Conservation (phyloP, 1,140 invertebrate genomes). For the Halotydeus destructor region DNA sequence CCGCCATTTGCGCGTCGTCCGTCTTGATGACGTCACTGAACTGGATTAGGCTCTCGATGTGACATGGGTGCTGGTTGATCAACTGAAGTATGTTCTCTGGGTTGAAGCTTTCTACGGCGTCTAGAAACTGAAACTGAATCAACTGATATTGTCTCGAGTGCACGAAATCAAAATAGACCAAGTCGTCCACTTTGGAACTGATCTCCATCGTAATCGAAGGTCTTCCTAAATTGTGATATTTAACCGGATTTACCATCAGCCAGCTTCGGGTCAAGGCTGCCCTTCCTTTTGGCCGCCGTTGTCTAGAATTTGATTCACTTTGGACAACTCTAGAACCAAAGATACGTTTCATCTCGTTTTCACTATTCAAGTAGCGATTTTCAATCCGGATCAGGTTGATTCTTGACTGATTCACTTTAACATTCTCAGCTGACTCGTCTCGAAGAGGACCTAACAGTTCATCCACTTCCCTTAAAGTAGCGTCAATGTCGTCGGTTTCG, state of each 20-base stretch:
- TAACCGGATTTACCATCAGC: background rate
- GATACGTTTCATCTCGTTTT: slow-evolving; percentile 58
- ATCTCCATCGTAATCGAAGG: slow-evolving; percentile 3
- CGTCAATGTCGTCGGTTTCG: slow-evolving; percentile 47
- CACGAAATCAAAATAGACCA: slow-evolving; percentile 51
- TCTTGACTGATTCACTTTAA: slow-evolving; percentile 18
- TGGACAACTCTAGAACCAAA: slow-evolving; percentile 61
- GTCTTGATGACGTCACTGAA: slow-evolving; percentile 56
- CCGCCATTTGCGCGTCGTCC: slow-evolving; percentile 53
- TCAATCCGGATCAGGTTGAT: slow-evolving; percentile 41
- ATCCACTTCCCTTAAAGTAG: slow-evolving; percentile 46
- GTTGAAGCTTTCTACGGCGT: slow-evolving; percentile 54
- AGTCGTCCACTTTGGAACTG: slow-evolving; percentile 16
- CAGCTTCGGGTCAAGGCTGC: background rate
- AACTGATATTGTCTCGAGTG: slow-evolving; percentile 53
- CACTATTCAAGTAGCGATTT: slow-evolving; percentile 51
- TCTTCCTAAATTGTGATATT: slow-evolving; percentile 1
- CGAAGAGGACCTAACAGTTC: slow-evolving; percentile 33
- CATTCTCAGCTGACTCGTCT: slow-evolving; percentile 7
- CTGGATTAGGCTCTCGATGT: slow-evolving; percentile 64
- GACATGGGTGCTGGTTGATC: slow-evolving; percentile 51
- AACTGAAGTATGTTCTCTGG: slow-evolving; percentile 53
- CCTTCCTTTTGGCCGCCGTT: background rate
- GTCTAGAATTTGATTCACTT: slow-evolving; percentile 34
- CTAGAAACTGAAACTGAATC: slow-evolving; percentile 46